These are phyloP conservation scores for Macroglossus sobrinus DNA, from an alignment of 2,113 vertebrate species.

Conservation along the genomic window DNA sequence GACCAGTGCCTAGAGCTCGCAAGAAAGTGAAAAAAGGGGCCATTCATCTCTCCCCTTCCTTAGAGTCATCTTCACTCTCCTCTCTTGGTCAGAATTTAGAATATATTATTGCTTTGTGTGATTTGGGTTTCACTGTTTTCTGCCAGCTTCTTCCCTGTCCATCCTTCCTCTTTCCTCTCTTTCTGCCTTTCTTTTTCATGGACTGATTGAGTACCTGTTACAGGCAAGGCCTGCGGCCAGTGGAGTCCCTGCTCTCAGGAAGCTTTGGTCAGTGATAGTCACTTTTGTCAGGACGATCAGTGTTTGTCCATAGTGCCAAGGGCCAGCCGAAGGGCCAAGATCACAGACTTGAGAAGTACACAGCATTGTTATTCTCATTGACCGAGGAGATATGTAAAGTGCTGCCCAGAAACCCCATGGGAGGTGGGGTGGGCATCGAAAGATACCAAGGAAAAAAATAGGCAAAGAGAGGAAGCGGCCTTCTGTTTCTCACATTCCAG, in stretches of 20 bases:
- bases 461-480: not conserved
- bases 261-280: not conserved
- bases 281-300: not conserved
- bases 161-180: not conserved
- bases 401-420: not conserved
- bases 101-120: not conserved
- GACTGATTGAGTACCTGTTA: too few species aligned
- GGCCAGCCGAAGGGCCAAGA: not conserved
- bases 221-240: not conserved
- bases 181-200: not conserved
- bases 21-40: not conserved
- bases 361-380: not conserved
- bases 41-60: not conserved
- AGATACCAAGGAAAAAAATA: not conserved
- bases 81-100: not conserved
- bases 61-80: not conserved
- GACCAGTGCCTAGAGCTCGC: not conserved
- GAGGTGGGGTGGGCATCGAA: too few species aligned
- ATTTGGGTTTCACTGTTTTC: not conserved
- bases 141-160: not conserved
- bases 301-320: not conserved
- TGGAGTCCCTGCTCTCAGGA: not conserved
- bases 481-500: not conserved
- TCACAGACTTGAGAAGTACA: rapidly evolving
- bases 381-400: not conserved